Base-by-base conservation (phyloP, 2,888 invertebrate genomes). In the Keiferia lycopersicella region DNA sequence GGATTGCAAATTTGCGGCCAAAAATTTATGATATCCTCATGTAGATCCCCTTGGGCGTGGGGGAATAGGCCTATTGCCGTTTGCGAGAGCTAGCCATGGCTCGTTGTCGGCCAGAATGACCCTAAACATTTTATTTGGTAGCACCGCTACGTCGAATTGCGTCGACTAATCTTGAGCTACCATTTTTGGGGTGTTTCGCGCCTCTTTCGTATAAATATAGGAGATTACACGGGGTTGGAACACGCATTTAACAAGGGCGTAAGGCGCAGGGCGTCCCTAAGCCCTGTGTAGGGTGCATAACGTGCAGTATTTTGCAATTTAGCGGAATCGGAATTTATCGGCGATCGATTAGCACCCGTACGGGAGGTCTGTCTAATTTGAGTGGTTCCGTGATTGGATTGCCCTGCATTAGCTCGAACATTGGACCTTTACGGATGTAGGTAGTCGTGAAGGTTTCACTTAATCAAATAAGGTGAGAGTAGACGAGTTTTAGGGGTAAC, bases 1-100 rank as follows among this genome's bases (percentile, higher is more conserved):
- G 86, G 88, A 91, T 92, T 92, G 90, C 92, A 91, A 92, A 91
- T 92, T 91, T 89, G 88, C 84, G 86, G 87, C 86, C 82, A 86
- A 86, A 87, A 91, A 90, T 92, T 92, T 91, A 92, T 87, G 91
- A 87, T 76, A 74, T 73, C 76, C 74, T 84, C 81, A 79, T 87
- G 83, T 80, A 81, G 79, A 81, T 82, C 84, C 86, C 87, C 83
- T 81, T 77, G 81, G 79, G 81, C 68, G 76, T 77, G 81, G 83
- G 87, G 81, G 83, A 91, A 88, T 87, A 86, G 89, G 88, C 84
- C 87, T 84, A 87, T 88, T 82, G 91, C 86, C 87, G 74, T 88
- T 90, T 84, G 82, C 84, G 82, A 83, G 84, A 84, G 84, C 87
- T 86, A 84, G 85, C 85, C 82, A 74, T 73, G 82, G 82, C 85